Evolutionary conservation across 2,888 invertebrate species (phyloP).

Genomic region (Diachrysia chrysitis): DNA sequence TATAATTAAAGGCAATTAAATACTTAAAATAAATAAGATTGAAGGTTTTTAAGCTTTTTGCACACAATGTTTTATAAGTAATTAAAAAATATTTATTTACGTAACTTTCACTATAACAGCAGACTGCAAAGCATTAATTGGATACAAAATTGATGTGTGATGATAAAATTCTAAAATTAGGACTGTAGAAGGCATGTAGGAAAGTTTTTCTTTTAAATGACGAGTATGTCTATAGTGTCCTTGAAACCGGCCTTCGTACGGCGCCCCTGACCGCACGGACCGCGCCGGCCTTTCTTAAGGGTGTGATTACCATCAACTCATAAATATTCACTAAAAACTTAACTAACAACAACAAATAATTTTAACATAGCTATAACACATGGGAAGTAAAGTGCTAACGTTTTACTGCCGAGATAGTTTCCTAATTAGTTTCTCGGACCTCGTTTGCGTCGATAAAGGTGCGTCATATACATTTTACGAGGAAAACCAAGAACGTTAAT

Average conservation of each 20-base stretch:
- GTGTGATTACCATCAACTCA: slow-evolving; percentile 58
- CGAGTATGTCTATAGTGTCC: slow-evolving; percentile 13
- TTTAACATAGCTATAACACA: not conserved
- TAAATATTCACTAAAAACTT: slow-evolving; percentile 34
- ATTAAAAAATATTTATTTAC: no score
- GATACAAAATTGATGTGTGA: slow-evolving; percentile 10
- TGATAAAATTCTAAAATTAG: slow-evolving; percentile 11
- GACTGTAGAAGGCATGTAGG: slow-evolving; percentile 6
- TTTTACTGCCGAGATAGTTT: slow-evolving; percentile 7
- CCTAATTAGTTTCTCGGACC: slow-evolving; percentile 18
- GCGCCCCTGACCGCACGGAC: slow-evolving; percentile 45
- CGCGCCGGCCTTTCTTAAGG: slow-evolving; percentile 23
- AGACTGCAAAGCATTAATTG: slow-evolving; percentile 4
- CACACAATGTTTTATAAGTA: no score
- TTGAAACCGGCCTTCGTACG: slow-evolving; percentile 27
- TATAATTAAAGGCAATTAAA: no score
- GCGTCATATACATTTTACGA: slow-evolving; percentile 2
- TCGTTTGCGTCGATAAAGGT: slow-evolving; percentile 13
- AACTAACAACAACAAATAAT: slow-evolving; percentile 33
- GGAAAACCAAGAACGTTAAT: slow-evolving; percentile 1
- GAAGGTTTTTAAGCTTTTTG: no score
- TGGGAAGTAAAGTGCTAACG: not conserved
- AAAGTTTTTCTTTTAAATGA: slow-evolving; percentile 11
- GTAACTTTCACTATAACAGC: no score
- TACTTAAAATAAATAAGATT: no score